A percentile compares a stretch with the other conserved stretches of the same genome.
Evolutionary conservation across 2,797 vertebrate genomes (phyloP).

Genomic region (Hypotaenidia okinawae): DNA sequence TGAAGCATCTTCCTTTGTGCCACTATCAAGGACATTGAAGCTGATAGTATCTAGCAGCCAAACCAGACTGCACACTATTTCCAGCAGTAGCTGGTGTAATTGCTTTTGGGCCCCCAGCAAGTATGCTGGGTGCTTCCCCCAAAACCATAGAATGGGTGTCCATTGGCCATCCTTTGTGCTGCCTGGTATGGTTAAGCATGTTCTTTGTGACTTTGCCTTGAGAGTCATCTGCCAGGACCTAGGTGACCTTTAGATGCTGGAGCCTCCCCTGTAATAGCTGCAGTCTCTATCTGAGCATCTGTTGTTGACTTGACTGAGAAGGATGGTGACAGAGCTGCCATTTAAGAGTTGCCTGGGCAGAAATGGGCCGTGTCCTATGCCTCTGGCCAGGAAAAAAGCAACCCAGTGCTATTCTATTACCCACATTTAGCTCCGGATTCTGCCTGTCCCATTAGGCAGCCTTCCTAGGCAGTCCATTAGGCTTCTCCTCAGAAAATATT

Average conservation of each 20-base stretch:
- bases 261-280: not conserved
- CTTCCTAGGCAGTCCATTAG: not conserved
- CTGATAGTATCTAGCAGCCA: not conserved
- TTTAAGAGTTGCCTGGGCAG: not conserved
- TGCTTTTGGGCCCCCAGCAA: not conserved
- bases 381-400: not conserved
- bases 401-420: not conserved
- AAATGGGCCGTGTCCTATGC: not conserved
- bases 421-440: not conserved
- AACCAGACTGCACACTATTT: not conserved
- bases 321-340: not conserved
- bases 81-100: not conserved
- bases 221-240: not conserved
- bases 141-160: not conserved
- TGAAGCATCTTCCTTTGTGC: not conserved
- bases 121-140: not conserved
- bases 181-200: not conserved
- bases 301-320: not conserved
- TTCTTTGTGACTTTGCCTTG: not conserved
- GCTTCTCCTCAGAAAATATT: not conserved
- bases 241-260: rapidly evolving
- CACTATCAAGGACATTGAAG: not conserved
- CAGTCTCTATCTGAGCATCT: not conserved
- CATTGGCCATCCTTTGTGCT: not conserved
- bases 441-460: not conserved